phyloP scores from a whole-genome alignment of 2,797 vertebrate genomes.

The Hoplostethus mediterraneus region DNA sequence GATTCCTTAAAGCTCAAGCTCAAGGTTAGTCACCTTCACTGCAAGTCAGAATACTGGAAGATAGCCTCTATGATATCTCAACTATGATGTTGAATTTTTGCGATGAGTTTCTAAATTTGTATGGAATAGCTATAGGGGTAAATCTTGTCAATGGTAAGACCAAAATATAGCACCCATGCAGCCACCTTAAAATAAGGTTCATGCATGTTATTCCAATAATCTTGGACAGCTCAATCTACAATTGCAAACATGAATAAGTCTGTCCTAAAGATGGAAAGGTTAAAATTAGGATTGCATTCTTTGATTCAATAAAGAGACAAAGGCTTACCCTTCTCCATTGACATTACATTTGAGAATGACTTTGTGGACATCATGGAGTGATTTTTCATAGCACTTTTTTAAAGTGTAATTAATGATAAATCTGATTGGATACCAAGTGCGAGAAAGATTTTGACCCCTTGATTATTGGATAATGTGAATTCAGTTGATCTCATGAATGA shows the following conservation, averaged over 20 bases:
- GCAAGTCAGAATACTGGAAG: slow-evolving; percentile 2
- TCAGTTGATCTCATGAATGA: slow-evolving; percentile 49
- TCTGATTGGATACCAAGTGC: slow-evolving; percentile 10
- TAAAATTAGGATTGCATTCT: slow-evolving; percentile 19
- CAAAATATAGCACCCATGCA: not conserved
- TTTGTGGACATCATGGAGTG: slow-evolving; percentile 50
- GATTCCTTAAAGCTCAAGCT: slow-evolving; percentile 6
- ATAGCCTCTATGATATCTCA: no score
- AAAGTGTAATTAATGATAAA: slow-evolving; percentile 65
- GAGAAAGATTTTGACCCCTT: slow-evolving; percentile 43
- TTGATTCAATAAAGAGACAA: slow-evolving; percentile 24
- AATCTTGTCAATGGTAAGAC: not conserved
- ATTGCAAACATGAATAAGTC: slow-evolving; percentile 33
- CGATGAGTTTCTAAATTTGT: slow-evolving; percentile 4
- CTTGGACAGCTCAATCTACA: slow-evolving; percentile 34
- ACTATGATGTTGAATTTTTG: not conserved
- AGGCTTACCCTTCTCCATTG: slow-evolving; percentile 42
- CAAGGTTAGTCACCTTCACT: not conserved
- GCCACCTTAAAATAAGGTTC: not conserved
- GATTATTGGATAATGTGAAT: slow-evolving; percentile 51
- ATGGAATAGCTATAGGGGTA: no score
- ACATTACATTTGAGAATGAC: slow-evolving; percentile 62
- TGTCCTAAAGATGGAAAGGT: slow-evolving; percentile 17
- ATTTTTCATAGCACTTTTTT: slow-evolving; percentile 61
- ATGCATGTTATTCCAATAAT: slow-evolving; percentile 9